Percentiles rank a stretch among this genome's conserved stretches.
Conservation (phyloP, 2,113 vertebrate genomes). For the Nothoprocta perdicaria region DNA sequence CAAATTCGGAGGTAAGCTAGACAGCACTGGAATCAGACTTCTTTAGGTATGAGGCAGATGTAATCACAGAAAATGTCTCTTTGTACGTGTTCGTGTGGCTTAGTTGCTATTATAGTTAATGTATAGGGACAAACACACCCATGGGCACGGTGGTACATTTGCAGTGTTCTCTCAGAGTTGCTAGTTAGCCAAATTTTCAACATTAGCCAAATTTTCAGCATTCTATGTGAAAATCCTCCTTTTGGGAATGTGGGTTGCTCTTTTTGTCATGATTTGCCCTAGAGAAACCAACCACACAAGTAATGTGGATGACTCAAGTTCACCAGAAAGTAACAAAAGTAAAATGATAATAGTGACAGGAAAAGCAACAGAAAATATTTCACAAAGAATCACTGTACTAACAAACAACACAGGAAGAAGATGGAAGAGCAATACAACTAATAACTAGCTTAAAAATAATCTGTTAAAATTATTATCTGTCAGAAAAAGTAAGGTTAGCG, state of each 20-base stretch:
- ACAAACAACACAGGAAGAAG: background rate
- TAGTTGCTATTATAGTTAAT: background rate
- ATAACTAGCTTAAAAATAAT: background rate
- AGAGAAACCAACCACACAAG: background rate
- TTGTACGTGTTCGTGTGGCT: background rate
- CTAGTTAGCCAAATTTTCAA: slow-evolving; percentile 1
- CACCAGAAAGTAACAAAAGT: background rate
- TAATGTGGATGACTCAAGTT: background rate
- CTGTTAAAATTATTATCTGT: background rate
- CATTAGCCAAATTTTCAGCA: background rate
- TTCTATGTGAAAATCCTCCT: background rate
- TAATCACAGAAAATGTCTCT: background rate
- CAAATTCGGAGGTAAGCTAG: background rate
- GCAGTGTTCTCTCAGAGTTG: background rate
- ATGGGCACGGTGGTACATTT: background rate
- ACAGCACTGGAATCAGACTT: background rate
- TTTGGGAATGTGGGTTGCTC: background rate
- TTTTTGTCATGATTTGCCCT: background rate
- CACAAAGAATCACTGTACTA: background rate
- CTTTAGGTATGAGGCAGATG: background rate
- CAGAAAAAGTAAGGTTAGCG: background rate
- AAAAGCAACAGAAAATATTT: background rate
- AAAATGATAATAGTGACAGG: background rate
- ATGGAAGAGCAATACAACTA: background rate
- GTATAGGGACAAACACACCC: slow-evolving; percentile 8